Evolutionary conservation across 2,113 vertebrate species (phyloP).

Genomic region (Willisornis vidua): DNA sequence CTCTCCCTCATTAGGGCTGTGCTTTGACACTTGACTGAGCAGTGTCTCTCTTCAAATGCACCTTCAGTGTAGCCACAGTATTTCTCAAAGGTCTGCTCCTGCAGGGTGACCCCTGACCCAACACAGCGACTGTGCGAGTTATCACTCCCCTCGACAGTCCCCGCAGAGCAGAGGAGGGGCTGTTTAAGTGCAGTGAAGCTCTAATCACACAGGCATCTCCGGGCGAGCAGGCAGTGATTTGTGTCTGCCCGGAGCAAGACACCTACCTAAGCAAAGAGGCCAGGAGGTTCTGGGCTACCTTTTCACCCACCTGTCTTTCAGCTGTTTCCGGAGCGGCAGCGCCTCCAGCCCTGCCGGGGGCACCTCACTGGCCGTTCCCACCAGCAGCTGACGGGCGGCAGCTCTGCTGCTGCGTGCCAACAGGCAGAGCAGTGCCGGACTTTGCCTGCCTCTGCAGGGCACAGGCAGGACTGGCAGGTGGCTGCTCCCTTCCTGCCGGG

Average conservation of each 20-base stretch:
- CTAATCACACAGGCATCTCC: not conserved
- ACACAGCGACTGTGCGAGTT: accelerated
- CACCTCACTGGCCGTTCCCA: not conserved
- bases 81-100: not conserved
- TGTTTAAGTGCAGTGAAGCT: not conserved
- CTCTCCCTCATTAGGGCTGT: not conserved
- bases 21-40: not conserved
- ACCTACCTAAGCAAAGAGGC: not conserved
- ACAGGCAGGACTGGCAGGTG: not conserved
- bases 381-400: not conserved
- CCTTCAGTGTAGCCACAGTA: not conserved
- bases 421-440: not conserved
- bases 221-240: accelerated
- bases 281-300: not conserved
- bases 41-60: not conserved
- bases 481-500: not conserved
- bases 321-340: not conserved
- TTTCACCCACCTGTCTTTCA: not conserved
- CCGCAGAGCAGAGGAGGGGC: not conserved
- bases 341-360: not conserved
- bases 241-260: not conserved
- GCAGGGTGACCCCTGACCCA: not conserved
- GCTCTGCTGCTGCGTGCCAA: not conserved
- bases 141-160: not conserved
- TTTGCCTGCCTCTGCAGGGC: not conserved